These are phyloP conservation scores for Procambarus virginalis DNA, from an alignment of 1,140 invertebrate species.

Conservation along the genomic window DNA sequence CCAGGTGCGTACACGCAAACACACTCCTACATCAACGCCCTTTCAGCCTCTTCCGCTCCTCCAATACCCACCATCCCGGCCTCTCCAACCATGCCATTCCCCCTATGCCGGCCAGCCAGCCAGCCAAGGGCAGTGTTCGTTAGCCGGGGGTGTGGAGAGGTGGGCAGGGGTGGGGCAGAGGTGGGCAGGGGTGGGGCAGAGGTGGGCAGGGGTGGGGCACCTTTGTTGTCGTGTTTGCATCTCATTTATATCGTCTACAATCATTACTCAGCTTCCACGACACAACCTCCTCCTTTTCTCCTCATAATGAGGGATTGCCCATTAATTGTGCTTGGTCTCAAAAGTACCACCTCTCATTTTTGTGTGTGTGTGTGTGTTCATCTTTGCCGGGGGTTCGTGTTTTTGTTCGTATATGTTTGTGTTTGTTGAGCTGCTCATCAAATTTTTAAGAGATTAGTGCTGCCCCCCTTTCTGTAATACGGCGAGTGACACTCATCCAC, in stretches of 20 bases:
- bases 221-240: conserved; percentile 40
- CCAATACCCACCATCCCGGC: not conserved
- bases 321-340: conserved; percentile 26
- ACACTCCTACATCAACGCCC: not conserved
- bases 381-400: not conserved
- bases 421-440: not conserved
- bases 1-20: not conserved
- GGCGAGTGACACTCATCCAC: not conserved
- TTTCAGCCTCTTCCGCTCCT: not conserved
- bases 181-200: no score
- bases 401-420: not conserved
- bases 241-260: conserved; percentile 37
- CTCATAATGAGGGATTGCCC: conserved; percentile 44
- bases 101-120: not conserved
- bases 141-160: conserved; percentile 7
- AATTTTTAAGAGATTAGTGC: not conserved
- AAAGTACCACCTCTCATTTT: conserved; percentile 13
- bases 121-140: not conserved
- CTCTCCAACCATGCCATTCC: not conserved
- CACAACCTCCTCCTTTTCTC: conserved; percentile 26
- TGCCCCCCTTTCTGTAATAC: not conserved
- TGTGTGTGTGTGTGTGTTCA: no score
- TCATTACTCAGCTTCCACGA: conserved; percentile 37
- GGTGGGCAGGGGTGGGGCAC: not conserved
- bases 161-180: not conserved